Evolutionary conservation across 2,888 invertebrate genomes (phyloP), one percentile per base, ranked within the genome.

Genomic region (Pilophorus perplexus): DNA sequence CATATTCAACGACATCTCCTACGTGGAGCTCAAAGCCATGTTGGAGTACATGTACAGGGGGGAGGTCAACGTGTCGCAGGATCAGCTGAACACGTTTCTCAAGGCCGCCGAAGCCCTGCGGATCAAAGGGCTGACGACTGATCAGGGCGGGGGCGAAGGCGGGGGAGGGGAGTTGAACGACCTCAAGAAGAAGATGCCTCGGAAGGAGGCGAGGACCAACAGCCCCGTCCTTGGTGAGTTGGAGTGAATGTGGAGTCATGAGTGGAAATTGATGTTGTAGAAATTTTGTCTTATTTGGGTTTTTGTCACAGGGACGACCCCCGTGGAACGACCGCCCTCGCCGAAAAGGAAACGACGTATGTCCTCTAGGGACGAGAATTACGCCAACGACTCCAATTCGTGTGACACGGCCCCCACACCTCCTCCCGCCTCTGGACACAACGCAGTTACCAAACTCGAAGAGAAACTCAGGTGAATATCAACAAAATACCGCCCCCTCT

Each of bases 1-100:
- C 76, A 91, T 93, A 78, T 82, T 93, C 74, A 93, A 92, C 81
- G 91, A 93, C 82, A 92, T 93, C 38, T 90, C 90, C 79, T 93
- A 89, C 79, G 88, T 89, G 77, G 92, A 93, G 80, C 79, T 93
- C 73, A 86, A 90, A 80, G 90, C 91, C 71, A 90, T 93, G 88
- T 88, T 93, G 87, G 91, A 92, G 79, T 93, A 92, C 75, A 93
- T 93, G 92, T 93, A 93, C 78, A 84, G 90, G 74, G 93, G 93
- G 70, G 92, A 93, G 81, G 92, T 93, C 59, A 93, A 92, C 80
- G 90, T 93, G 79, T 89, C 90, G 73, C 92, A 93, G 80, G 92
- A 92, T 80, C 92, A 93, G 79, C 80, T 94, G 76, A 88, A 90
- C 55, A 90, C 91, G 18, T 80, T 94, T 54, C 50, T 69, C n/a